A percentile compares a stretch with the other conserved stretches of the same genome.
These are phyloP conservation scores for Listrodromus nycthemerus DNA, from an alignment of 2,888 invertebrate species.

Conservation along the genomic window DNA sequence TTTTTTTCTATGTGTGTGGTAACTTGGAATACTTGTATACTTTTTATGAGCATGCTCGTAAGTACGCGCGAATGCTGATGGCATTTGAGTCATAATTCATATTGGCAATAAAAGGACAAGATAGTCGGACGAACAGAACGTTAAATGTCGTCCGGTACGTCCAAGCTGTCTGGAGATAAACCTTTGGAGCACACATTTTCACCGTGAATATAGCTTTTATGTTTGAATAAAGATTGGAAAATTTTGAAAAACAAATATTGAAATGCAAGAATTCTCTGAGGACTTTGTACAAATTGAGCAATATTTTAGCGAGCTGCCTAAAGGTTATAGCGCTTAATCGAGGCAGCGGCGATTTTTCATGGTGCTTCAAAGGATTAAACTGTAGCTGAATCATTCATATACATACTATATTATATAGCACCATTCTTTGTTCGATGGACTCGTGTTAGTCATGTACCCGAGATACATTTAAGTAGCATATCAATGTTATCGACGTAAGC, in stretches of 20 bases:
- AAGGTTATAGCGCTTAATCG: too few relatives aligned
- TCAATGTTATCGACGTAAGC: constrained; percentile 62
- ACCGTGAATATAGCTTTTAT: neutral
- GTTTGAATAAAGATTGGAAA: neutral
- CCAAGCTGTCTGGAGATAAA: constrained; percentile 14
- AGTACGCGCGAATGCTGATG: constrained; percentile 55
- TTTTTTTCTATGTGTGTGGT: constrained; percentile 41
- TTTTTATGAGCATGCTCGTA: constrained; percentile 54
- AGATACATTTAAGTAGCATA: constrained; percentile 39
- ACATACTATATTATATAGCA: constrained; percentile 48
- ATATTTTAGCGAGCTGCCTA: neutral
- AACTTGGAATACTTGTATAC: constrained; percentile 52
- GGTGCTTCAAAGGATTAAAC: neutral
- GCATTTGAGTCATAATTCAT: constrained; percentile 45
- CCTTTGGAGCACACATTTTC: neutral
- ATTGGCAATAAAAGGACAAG: constrained; percentile 38
- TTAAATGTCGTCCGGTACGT: constrained; percentile 25
- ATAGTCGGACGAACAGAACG: constrained; percentile 7
- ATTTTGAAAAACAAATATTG: neutral
- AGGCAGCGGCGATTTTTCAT: neutral
- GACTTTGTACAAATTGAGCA: neutral
- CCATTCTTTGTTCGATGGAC: constrained; percentile 51
- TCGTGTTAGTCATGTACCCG: constrained; percentile 38
- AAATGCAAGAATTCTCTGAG: neutral
- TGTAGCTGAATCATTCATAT: constrained; percentile 17